Evolutionary conservation across 1,140 invertebrate genomes (phyloP).

Genomic region (Latrodectus geometricus): DNA sequence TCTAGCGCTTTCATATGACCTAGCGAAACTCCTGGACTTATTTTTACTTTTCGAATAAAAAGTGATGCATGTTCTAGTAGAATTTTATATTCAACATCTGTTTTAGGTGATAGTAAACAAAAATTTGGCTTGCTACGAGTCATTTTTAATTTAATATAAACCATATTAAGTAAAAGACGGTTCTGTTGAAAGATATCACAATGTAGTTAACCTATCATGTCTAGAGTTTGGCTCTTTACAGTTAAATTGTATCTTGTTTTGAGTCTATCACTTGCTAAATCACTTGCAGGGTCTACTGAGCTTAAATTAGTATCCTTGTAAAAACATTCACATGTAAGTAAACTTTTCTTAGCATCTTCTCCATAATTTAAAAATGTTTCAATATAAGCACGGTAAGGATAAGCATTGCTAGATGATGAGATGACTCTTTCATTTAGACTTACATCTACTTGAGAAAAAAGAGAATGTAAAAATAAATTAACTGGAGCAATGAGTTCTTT

Average conservation of each 20-base stretch:
- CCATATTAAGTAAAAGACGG: constrained; percentile 14
- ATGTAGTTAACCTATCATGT: constrained; percentile 13
- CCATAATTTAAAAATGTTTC: constrained; percentile 6
- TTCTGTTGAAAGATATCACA: constrained; percentile 13
- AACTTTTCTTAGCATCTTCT: neutral
- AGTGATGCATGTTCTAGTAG: constrained; percentile 26
- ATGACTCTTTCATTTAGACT: neutral
- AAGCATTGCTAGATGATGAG: constrained; percentile 1
- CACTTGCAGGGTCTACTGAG: neutral
- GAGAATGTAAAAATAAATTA: neutral
- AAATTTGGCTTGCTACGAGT: constrained; percentile 3
- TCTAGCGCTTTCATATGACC: constrained; percentile 11
- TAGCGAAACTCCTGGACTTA: constrained; percentile 8
- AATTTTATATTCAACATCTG: neutral
- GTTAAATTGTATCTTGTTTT: neutral
- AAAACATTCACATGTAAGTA: constrained; percentile 14
- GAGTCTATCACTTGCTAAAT: neutral
- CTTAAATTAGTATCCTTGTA: constrained; percentile 8
- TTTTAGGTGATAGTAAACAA: neutral
- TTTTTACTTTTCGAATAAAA: constrained; percentile 27
- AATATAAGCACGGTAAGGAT: neutral
- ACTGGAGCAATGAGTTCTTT: neutral
- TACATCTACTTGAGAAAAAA: neutral
- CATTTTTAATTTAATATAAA: constrained; percentile 13
- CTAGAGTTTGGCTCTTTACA: neutral